These are phyloP conservation scores for Formicarius rufipectus DNA, from an alignment of 2,113 vertebrate genomes.

Conservation along the genomic window DNA sequence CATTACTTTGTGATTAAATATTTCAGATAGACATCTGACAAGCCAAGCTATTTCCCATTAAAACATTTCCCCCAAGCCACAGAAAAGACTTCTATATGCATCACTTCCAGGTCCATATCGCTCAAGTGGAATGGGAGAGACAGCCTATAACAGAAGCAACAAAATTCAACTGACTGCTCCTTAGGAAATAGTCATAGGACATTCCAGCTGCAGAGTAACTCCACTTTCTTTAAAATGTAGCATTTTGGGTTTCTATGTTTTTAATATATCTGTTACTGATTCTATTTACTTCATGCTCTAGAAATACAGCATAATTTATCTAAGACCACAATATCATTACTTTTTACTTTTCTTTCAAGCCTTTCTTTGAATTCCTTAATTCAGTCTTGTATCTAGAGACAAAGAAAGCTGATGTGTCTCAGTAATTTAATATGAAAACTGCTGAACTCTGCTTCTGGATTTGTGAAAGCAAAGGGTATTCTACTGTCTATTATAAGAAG, in stretches of 20 bases:
- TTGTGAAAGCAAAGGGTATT: background rate
- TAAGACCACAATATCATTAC: constrained; percentile 16
- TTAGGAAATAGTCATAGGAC: background rate
- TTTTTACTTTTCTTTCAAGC: background rate
- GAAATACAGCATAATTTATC: constrained; percentile 25
- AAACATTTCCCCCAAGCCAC: background rate
- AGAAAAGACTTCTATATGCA: background rate
- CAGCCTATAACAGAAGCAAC: background rate
- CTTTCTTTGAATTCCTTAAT: constrained; percentile 23
- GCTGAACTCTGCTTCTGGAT: background rate
- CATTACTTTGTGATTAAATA: background rate
- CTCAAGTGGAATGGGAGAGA: background rate
- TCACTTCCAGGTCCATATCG: background rate
- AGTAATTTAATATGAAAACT: background rate
- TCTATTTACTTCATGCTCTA: constrained; percentile 55
- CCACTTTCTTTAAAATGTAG: constrained; percentile 39
- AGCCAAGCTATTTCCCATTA: background rate
- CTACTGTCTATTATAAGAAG: background rate
- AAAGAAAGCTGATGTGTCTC: background rate
- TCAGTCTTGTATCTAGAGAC: background rate
- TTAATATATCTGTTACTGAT: constrained; percentile 56
- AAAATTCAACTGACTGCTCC: constrained; percentile 21
- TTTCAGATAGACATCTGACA: background rate
- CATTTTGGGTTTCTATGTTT: constrained; percentile 31
- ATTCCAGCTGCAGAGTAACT: constrained; percentile 39